Conservation (phyloP, 1,140 invertebrate genomes). For the Cyclargus thomasi region DNA sequence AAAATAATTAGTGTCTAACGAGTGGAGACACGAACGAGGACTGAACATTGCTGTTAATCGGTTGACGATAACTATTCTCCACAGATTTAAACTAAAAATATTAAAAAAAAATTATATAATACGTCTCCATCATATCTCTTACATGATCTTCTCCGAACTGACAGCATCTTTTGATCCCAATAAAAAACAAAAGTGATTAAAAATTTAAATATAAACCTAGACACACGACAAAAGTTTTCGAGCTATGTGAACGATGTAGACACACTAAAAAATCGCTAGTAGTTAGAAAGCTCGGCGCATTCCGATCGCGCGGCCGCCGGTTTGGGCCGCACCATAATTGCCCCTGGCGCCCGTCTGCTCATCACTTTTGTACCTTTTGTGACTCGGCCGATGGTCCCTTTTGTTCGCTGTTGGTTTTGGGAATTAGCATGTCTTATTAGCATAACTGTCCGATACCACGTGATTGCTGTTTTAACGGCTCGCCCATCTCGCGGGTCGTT, state of each 20-base stretch:
- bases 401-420: slow-evolving; percentile 71
- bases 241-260: slow-evolving; percentile 41
- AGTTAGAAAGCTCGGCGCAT: slow-evolving; percentile 33
- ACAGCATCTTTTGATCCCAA: too few relatives aligned
- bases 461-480: slow-evolving; percentile 70
- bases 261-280: slow-evolving; percentile 40
- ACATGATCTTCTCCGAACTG: slow-evolving; percentile 9
- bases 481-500: slow-evolving; percentile 14
- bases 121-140: background rate
- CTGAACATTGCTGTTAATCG: background rate
- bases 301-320: slow-evolving; percentile 30
- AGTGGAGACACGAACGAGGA: background rate
- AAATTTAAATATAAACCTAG: slow-evolving; percentile 22
- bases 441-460: slow-evolving; percentile 66
- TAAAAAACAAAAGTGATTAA: too few relatives aligned
- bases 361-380: slow-evolving; percentile 53
- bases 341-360: slow-evolving; percentile 60
- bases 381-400: slow-evolving; percentile 38
- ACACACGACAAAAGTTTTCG: slow-evolving; percentile 18
- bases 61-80: background rate
- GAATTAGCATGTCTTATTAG: slow-evolving; percentile 75
- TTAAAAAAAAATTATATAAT: too few relatives aligned
- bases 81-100: too few relatives aligned
- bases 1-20: background rate
- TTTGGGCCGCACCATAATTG: slow-evolving; percentile 60